Evolutionary conservation across 2,888 invertebrate species (phyloP).

Genomic region (Drosophila borealis): DNA sequence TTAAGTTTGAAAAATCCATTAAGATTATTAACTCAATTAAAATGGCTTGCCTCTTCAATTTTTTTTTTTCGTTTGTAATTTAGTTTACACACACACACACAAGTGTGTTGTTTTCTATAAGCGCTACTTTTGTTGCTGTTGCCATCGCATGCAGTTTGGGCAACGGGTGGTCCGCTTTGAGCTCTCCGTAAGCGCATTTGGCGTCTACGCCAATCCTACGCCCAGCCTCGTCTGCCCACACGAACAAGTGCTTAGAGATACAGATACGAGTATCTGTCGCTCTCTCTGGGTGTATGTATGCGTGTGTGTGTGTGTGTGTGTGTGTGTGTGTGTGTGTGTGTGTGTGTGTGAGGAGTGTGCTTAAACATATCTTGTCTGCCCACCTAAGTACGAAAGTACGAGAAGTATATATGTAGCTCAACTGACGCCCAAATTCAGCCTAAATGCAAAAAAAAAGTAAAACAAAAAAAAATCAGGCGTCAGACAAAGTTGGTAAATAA

Average conservation of each 20-base stretch:
- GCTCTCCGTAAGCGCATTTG: constrained; percentile 60
- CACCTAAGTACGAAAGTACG: constrained; percentile 48
- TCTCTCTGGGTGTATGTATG: background rate
- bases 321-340: constrained; percentile 2
- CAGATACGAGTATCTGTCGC: constrained; percentile 17
- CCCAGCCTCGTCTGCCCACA: constrained; percentile 68
- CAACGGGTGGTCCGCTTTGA: constrained; percentile 70
- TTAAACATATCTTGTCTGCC: constrained; percentile 52
- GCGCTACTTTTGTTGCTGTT: constrained; percentile 58
- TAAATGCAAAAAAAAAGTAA: constrained; percentile 54
- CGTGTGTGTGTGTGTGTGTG: background rate
- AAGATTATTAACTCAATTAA: constrained; percentile 77
- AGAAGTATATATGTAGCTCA: constrained; percentile 32
- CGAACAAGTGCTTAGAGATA: constrained; percentile 62
- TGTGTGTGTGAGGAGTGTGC: constrained; percentile 29
- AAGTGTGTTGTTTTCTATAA: constrained; percentile 25
- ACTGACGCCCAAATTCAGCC: constrained; percentile 68
- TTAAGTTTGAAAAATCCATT: constrained; percentile 70
- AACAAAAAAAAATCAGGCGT: constrained; percentile 41
- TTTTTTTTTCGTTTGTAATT: constrained; percentile 55
- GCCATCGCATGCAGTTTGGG: constrained; percentile 59
- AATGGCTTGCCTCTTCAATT: constrained; percentile 64
- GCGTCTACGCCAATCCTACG: constrained; percentile 62
- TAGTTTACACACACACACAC: constrained; percentile 46
- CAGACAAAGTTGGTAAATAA: constrained; percentile 61